Base-by-base conservation (phyloP, 2,888 invertebrate species). In the Lobophora halterata region DNA sequence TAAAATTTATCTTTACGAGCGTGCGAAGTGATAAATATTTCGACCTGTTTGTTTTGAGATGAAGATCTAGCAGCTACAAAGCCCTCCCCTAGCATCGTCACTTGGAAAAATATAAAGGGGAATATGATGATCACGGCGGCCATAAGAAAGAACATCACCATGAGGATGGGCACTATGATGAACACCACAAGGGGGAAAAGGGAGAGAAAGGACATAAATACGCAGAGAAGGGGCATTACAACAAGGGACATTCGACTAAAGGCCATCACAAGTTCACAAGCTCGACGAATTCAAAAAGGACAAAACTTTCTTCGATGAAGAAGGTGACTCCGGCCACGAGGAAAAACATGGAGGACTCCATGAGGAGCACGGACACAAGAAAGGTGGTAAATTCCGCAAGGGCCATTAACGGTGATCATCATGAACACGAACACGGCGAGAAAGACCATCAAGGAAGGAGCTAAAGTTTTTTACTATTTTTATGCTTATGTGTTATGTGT, bases 231-330 rank as follows among this genome's bases (percentile, higher is more conserved):
- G 95, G 95, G 5, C 90, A 91, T 53, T 95, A 93, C 72, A 93
- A 93, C 48, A 95, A 95, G 65, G 95, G 95, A 0, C 95, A 95
- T 78, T 93, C 92, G 47, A 95, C 95, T 53, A 94, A 95, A 73
- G 95, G 96, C 38, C 93, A 94, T 53, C 95, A 96, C 68, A 95
- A 70, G 89, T 95, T 3, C 94, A 96, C 78, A 95, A 96, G 65
- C 78, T 93, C 44, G 94, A 96, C 72, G 95, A 95, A 76, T 94
- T 91, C 78, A 94, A 95, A 70, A 95, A 95, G 73, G 93, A 95
- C 62, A 95, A 95, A 66, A 92, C 94, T 65, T 95, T 94, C 90
- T 95, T 92, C 73, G 95, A 95, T 57, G 95, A 95, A 76, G 92
- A 94, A 60, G 94, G 95, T 55, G 94, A 94, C 61, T 91, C 92